Base-by-base conservation (phyloP, 1,140 invertebrate genomes). In the Parapsyche elsis region DNA sequence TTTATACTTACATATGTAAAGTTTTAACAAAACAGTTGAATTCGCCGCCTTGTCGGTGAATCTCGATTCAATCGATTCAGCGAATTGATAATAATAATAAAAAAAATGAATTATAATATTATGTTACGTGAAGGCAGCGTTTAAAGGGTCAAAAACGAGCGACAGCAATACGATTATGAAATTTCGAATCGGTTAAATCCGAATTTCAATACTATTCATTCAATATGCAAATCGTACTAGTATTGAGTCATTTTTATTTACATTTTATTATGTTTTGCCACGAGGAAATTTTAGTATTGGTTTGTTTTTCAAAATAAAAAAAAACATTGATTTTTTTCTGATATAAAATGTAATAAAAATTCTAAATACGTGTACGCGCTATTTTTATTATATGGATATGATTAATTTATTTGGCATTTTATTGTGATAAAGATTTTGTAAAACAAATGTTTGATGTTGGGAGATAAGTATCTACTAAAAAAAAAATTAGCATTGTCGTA, bases 41-140 rank as follows among this genome's bases (percentile, higher is more conserved):
- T 67, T 23, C 59, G 19, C 24, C 21, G 64, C 24, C 5, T 23
- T 67, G 9, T 26, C 0, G 23, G 14, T 4, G 1, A 67, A 67
- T 67, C 9, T 53, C 49, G 49, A 53, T 53, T 53, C 26, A 24
- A 67, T 38, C 19, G 14, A 26, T 67, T 24, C 14, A 12, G 1
- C 21, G 24, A 30, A 26, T 67, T 9, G 26, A 67, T 12, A 53
- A n/a, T n/a, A n/a, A n/a, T n/a, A n/a, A n/a, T n/a, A n/a, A n/a
- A n/a, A n/a, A 53, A 53, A 53, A 53, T 53, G 16, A 53, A 53
- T 53, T 53, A 53, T 14, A 53, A 53, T 14, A 53, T 14, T 14
- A 53, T 2, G 24, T 67, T 67, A 67, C 64, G 26, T 67, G 64
- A 67, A 67, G 14, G 64, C 64, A 30, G 64, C 64, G 64, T 67